Percentiles rank a stretch among this genome's conserved stretches.
Evolutionary conservation across 2,113 vertebrate species (phyloP).

Genomic region (Poecilia latipinna): DNA sequence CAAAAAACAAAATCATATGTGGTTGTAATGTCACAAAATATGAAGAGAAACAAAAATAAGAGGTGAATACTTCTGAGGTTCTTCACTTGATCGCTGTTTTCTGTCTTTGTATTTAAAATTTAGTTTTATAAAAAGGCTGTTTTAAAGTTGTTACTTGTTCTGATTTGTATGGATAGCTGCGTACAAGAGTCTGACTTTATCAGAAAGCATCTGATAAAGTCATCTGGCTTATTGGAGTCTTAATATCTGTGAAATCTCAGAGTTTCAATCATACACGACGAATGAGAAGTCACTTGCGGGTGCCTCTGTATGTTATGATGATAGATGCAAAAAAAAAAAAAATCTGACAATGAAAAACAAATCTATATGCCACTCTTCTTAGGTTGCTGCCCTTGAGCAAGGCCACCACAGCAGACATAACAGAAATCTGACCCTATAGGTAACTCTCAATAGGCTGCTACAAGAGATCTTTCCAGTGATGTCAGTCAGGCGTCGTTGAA

Average conservation of each 20-base stretch:
- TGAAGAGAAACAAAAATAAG: too few relatives aligned
- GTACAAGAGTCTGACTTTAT: background rate
- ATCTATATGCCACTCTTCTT: constrained; percentile 26
- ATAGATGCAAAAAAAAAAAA: background rate
- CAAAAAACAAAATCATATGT: too few relatives aligned
- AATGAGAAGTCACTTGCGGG: background rate
- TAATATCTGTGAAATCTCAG: too few relatives aligned
- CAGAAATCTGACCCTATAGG: constrained; percentile 38
- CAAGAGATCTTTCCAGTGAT: constrained; percentile 20
- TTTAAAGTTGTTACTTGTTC: background rate
- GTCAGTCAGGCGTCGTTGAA: constrained; percentile 14
- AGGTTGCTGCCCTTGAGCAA: constrained; percentile 49
- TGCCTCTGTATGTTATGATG: background rate
- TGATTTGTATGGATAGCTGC: background rate
- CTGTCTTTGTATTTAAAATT: background rate
- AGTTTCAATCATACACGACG: background rate
- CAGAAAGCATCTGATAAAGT: background rate
- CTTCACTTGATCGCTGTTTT: background rate
- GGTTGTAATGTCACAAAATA: too few relatives aligned
- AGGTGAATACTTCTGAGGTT: background rate
- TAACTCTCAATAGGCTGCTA: constrained; percentile 29
- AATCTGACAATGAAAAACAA: background rate
- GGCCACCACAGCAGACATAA: constrained; percentile 33
- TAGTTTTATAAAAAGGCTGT: background rate
- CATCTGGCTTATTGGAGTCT: too few relatives aligned